phyloP scores from a whole-genome alignment of 2,888 invertebrate genomes.

The Chironomus riparius region DNA sequence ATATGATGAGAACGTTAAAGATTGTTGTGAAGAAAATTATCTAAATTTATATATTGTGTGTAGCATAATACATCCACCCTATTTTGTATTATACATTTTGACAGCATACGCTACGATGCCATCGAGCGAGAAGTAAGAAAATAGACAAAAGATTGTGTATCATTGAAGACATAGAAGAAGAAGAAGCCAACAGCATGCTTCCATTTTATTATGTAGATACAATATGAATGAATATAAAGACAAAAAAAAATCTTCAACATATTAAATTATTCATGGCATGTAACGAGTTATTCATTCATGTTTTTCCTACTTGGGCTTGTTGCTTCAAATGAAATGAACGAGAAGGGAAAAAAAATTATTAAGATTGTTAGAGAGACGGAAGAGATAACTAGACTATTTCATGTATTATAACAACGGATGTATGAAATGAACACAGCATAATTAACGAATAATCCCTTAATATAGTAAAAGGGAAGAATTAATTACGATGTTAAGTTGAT shows the following conservation, averaged over 20 bases:
- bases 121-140: background rate
- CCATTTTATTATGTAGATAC: background rate
- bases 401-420: background rate
- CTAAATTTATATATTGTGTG: background rate
- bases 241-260: background rate
- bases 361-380: conserved; percentile 3
- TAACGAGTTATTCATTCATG: conserved; percentile 7
- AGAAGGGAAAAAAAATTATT: background rate
- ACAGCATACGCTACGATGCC: background rate
- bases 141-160: background rate
- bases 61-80: background rate
- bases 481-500: conserved; percentile 1
- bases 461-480: background rate
- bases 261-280: conserved; percentile 25
- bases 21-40: background rate
- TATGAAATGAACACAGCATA: background rate
- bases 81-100: background rate
- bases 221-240: background rate
- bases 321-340: background rate
- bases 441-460: conserved; percentile 1
- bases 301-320: conserved; percentile 1
- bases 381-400: background rate
- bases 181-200: background rate
- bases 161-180: background rate
- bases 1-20: background rate